Percentiles rank a stretch among this genome's conserved stretches.
Evolutionary conservation across 2,113 vertebrate genomes (phyloP).

Genomic region (Morone chrysops): DNA sequence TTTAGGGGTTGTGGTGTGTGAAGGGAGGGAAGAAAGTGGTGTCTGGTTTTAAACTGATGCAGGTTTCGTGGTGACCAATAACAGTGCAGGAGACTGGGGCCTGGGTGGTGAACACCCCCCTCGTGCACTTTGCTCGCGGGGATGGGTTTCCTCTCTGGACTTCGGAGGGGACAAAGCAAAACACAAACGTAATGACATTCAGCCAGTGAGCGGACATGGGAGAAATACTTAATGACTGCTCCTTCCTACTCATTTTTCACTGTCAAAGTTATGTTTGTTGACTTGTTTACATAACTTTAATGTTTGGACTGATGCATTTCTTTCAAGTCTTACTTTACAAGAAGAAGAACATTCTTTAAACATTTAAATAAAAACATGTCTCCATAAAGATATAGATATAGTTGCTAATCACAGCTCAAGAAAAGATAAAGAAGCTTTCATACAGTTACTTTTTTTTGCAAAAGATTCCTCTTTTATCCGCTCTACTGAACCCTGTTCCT

Average conservation of each 20-base stretch:
- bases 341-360: background rate
- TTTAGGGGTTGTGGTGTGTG: slow-evolving; percentile 74
- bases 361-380: background rate
- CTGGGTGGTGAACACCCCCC: slow-evolving; percentile 73
- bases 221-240: slow-evolving; percentile 45
- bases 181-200: slow-evolving; percentile 56
- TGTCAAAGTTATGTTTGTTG: slow-evolving; percentile 56
- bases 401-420: background rate
- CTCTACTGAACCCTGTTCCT: slow-evolving; percentile 45
- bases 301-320: background rate
- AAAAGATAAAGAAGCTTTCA: background rate
- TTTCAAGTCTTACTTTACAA: slow-evolving; percentile 5
- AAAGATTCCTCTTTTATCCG: slow-evolving; percentile 19
- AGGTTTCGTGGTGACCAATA: slow-evolving; percentile 77
- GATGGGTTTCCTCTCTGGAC: slow-evolving; percentile 77
- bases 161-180: slow-evolving; percentile 50
- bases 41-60: slow-evolving; percentile 77
- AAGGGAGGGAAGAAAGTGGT: slow-evolving; percentile 57
- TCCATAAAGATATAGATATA: background rate
- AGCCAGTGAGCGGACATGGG: slow-evolving; percentile 36
- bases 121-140: slow-evolving; percentile 53
- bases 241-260: slow-evolving; percentile 55
- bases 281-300: slow-evolving; percentile 12
- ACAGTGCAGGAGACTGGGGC: slow-evolving; percentile 68
- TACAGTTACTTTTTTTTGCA: background rate